Percentiles rank a stretch among this genome's conserved stretches.
These are phyloP conservation scores for Boloria euphrosyne DNA, from an alignment of 2,888 invertebrate species.

Conservation along the genomic window DNA sequence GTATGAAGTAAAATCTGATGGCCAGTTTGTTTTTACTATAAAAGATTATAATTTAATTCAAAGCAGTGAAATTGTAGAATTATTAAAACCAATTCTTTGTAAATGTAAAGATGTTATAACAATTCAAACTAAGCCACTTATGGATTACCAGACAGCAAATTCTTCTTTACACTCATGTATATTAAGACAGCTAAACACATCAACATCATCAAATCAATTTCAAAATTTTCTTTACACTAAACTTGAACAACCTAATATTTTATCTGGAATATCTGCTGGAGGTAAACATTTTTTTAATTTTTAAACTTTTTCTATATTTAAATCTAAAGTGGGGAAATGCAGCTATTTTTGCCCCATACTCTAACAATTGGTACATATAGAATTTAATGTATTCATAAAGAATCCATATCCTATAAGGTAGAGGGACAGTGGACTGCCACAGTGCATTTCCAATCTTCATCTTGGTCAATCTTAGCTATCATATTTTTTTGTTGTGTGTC, in stretches of 20 bases:
- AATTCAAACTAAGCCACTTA: constrained; percentile 64
- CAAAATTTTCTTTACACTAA: constrained; percentile 51
- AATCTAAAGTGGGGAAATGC: background rate
- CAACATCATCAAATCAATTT: constrained; percentile 46
- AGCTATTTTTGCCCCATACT: too few relatives aligned
- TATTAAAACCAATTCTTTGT: constrained; percentile 56
- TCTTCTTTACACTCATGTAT: constrained; percentile 50
- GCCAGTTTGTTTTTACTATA: constrained; percentile 62
- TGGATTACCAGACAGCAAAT: constrained; percentile 63
- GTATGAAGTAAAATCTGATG: constrained; percentile 51
- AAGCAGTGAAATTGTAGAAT: constrained; percentile 66
- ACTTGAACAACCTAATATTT: constrained; percentile 76
- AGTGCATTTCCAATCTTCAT: background rate
- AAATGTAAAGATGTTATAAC: constrained; percentile 58
- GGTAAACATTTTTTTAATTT: constrained; percentile 51
- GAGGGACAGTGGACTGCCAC: background rate
- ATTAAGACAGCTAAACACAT: constrained; percentile 52
- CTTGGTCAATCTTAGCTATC: background rate
- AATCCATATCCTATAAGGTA: background rate
- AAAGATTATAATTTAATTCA: constrained; percentile 65
- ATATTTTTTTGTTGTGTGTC: too few relatives aligned
- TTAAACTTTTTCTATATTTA: background rate
- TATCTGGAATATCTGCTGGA: constrained; percentile 74
- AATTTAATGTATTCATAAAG: background rate
- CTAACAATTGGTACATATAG: too few relatives aligned